Base-by-base conservation (phyloP, 2,888 invertebrate genomes). In the Cryptocheilus praepositus region DNA sequence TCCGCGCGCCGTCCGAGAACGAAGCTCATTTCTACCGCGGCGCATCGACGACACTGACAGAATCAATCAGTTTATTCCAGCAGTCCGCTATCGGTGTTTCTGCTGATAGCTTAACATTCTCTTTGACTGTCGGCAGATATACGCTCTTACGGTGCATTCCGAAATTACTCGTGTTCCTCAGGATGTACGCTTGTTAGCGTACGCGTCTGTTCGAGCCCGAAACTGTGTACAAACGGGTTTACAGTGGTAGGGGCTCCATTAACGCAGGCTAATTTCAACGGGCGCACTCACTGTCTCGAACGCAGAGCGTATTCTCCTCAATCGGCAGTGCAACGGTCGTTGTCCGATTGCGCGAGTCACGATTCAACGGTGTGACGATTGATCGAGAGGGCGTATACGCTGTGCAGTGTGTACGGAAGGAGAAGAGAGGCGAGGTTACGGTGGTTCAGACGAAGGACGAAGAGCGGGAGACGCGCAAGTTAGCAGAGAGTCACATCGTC, bases 1-100 rank as follows among this genome's bases (percentile, higher is more conserved):
- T 36, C 36, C 36, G 8, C 11, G 3, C 36, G 4, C 3, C 36
- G 36, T 36, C 36, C 3, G 36, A 36, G 36, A 36, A 11, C 36
- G 36, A 36, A 36, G 36, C 36, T 36, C 36, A 11, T 11, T 36
- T 36, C 67, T 73, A 72, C 67, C 51, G 51, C 25, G 66, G 56
- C 51, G 19, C 16, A 18, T 46, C 60, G 58, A 43, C 45, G 60
- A 58, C 64, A 46, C 58, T 36, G 36, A 71, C 74, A 67, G 71
- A 74, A 74, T 75, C 71, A 75, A 72, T 72, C 71, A 49, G 21
- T 28, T 59, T 54, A 68, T 54, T 44, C 57, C n/a, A 53, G 53
- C 63, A 36, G 44, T 36, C 44, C 18, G 19, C 18, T 56, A 36
- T 36, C 36, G 28, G 7, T 36, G 18, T n/a, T 16, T 28, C 25